Base-by-base conservation (phyloP, 2,888 invertebrate genomes). In the Seladonia tumulorum region DNA sequence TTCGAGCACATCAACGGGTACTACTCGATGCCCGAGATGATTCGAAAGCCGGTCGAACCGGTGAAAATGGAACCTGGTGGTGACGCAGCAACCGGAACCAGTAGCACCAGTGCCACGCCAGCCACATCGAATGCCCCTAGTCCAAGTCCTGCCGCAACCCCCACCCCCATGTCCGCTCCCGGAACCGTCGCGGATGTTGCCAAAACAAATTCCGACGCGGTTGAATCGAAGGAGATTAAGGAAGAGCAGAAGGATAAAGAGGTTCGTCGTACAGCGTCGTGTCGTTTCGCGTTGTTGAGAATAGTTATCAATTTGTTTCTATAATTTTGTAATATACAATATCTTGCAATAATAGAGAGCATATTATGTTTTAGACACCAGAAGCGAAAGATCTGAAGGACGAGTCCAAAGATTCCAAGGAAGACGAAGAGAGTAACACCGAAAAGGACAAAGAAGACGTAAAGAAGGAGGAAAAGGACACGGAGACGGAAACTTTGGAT, bases 1-100 rank as follows among this genome's bases (percentile, higher is more conserved):
- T 99, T 99, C 95, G 99, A 99, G 94, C 98, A 98, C 93, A 99
- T 99, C 87, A 99, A 99, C 94, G 99, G 99, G 1, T 98, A 98
- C 91, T 99, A 99, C 95, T 99, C 99, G 93, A 99, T 99, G 98
- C 99, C 99, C 0, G 98, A 98, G 94, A 96, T 98, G 92, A 97
- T 98, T 89, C 97, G 97, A 73, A 98, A 97, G 94, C 97, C 98
- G 0, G 97, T 97, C 1, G 97, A 98, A 91, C 97, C 98, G 0
- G 94, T 94, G 4, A 95, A 95, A 82, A 94, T 95, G 71, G 95
- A 93, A 1, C 95, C 95, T 75, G 81, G 87, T 16, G 87, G 81
- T 10, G 91, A 90, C 0, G 93, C 91, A 10, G 93, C 94, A 10
- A 88, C 92, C 10, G 88, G 91, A n/a, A 85, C 90, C 0, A 87